Percentiles rank a stretch among this genome's conserved stretches.
Evolutionary conservation across 1,140 invertebrate species (phyloP).

Genomic region (Tetramorium alpestre): DNA sequence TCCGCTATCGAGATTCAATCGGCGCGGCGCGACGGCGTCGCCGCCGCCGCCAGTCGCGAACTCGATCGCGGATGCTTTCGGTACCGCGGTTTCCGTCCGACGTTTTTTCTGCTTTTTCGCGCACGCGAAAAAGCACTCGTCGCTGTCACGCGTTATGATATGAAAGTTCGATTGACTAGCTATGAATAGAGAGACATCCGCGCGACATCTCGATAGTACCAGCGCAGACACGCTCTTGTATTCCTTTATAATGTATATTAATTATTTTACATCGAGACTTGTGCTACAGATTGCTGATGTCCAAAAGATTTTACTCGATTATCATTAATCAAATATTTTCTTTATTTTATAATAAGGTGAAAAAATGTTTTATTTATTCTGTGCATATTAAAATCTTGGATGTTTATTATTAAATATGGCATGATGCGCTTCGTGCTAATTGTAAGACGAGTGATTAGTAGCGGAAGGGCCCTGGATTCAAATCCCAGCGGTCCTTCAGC

Average conservation of each 20-base stretch:
- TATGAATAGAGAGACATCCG: constrained; percentile 23
- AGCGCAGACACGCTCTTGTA: neutral
- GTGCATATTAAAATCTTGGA: neutral
- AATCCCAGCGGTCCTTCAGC: too few relatives aligned
- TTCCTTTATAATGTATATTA: constrained; percentile 17
- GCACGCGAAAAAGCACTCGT: constrained; percentile 29
- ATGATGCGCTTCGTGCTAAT: too few relatives aligned
- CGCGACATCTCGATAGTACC: constrained; percentile 19
- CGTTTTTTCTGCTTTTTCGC: constrained; percentile 32
- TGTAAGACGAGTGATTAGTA: too few relatives aligned
- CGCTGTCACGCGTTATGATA: constrained; percentile 40
- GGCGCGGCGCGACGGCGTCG: constrained; percentile 17
- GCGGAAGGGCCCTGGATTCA: too few relatives aligned
- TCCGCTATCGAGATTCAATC: constrained; percentile 43
- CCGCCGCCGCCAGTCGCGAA: constrained; percentile 4
- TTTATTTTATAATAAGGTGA: neutral
- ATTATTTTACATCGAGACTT: constrained; percentile 15
- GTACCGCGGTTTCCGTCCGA: constrained; percentile 31
- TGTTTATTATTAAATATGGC: too few relatives aligned
- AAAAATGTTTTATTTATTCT: neutral
- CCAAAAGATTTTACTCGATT: neutral
- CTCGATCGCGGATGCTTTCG: constrained; percentile 35
- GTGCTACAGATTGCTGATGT: too few relatives aligned
- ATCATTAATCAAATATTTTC: neutral
- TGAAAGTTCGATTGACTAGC: constrained; percentile 30